A percentile compares a stretch with the other conserved stretches of the same genome.
These are phyloP conservation scores for Embiotoca jacksoni DNA, from an alignment of 2,113 vertebrate species.

Conservation along the genomic window DNA sequence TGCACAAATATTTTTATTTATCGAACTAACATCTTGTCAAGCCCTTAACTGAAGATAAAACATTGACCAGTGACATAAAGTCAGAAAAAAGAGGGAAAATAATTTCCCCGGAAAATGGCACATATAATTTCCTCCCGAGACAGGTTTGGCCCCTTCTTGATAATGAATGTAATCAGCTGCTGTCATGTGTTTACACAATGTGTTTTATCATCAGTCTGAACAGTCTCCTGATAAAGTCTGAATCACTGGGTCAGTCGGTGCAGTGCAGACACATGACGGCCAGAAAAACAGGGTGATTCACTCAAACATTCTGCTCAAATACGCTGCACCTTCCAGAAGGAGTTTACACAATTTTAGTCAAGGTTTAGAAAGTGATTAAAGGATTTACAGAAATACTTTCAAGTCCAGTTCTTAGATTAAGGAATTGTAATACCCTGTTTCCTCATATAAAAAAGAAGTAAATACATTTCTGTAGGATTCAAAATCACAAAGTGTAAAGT, in stretches of 20 bases:
- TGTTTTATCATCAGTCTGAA: slow-evolving; percentile 32
- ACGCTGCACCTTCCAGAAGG: slow-evolving; percentile 5
- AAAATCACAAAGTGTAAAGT: not conserved
- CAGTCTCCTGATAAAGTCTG: slow-evolving; percentile 26
- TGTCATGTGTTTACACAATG: slow-evolving; percentile 31
- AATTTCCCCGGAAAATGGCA: too few relatives aligned
- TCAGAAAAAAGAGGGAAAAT: too few relatives aligned
- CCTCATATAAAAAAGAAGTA: not conserved
- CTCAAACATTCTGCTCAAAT: not conserved
- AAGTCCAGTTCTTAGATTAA: not conserved
- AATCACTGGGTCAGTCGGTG: slow-evolving; percentile 44
- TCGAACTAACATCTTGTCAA: too few relatives aligned
- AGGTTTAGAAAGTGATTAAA: slow-evolving; percentile 40
- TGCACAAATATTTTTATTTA: not conserved
- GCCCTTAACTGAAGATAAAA: too few relatives aligned
- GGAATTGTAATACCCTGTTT: slow-evolving; percentile 17
- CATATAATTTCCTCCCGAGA: not conserved
- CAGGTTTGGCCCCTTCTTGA: not conserved
- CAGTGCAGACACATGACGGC: not conserved
- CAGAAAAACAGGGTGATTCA: slow-evolving; percentile 38
- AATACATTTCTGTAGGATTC: not conserved
- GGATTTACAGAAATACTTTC: slow-evolving; percentile 27
- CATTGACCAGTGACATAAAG: too few relatives aligned
- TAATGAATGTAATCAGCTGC: slow-evolving; percentile 13
- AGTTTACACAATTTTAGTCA: slow-evolving; percentile 15